Evolutionary conservation across 1,140 invertebrate species (phyloP), one percentile per base, ranked within the genome.

Genomic region (Drosophila melanica): DNA sequence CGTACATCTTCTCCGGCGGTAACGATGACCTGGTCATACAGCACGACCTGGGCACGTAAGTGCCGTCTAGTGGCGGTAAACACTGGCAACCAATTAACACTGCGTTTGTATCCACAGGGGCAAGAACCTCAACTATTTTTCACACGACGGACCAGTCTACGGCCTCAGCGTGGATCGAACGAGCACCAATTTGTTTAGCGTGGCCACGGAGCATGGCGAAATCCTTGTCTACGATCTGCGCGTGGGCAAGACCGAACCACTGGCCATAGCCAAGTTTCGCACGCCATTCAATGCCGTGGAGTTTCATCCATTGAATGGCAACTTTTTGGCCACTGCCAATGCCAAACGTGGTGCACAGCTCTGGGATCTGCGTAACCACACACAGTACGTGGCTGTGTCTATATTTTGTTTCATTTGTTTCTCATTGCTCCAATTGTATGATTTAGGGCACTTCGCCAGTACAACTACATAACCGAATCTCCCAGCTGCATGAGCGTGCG

Each of bases 11-110:
- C 92, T 99, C 98, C 35, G 98, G 97, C 64, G 98, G 97, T 53
- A 98, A 98, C 93, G 98, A 99, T 93, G 97, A 98, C 91, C 95
- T 97, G 93, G 97, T 98, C 44, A 96, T 97, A 63, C 94, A 97
- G n/a, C 97, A 98, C 92, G 96, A 98, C 92, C 92, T 95, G 55
- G 81, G 91, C 90, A 97, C 95, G 96, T 97, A 94, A 94, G 81
- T 72, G 5, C 8, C 1, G 27, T 0, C 14, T 5, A 0, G 12
- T n/a, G 30, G 33, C 27, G 4, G 6, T 7, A 27, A 9, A 35
- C 8, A 35, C 9, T 35, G 33, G 33, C 1, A 9, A 8, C 7
- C 9, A 35, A 3, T 35, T 9, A 35, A 35, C 33, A 10, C 7
- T 35, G 33, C 3, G 9, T n/a, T 35, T 27, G 45, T 48, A 0